Conservation (phyloP, 2,797 vertebrate species). For the Pseudotriccus pelzelni region DNA sequence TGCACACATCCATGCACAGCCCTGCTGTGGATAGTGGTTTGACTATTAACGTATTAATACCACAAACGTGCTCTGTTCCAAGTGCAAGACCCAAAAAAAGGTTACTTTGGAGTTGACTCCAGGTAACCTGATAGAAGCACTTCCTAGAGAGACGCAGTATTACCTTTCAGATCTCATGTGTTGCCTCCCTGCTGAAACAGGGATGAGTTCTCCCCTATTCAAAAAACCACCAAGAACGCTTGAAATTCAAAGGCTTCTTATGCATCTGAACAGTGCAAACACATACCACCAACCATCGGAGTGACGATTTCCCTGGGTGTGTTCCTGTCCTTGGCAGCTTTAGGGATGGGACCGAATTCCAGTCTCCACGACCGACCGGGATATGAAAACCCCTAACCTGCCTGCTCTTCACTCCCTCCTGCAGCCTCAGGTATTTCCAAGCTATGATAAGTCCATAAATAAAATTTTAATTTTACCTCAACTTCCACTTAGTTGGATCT, state of each 20-base stretch:
- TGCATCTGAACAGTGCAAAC: background rate
- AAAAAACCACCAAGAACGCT: background rate
- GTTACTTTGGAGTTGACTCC: background rate
- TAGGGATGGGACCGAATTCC: background rate
- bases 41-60: background rate
- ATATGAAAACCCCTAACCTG: background rate
- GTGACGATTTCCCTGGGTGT: background rate
- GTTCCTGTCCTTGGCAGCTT: background rate
- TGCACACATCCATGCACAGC: background rate
- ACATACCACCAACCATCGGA: rapidly evolving
- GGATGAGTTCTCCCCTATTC: background rate
- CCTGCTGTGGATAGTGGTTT: background rate
- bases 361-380: rapidly evolving
- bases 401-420: background rate
- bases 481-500: background rate
- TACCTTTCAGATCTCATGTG: background rate
- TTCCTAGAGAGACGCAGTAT: background rate
- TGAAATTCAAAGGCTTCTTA: background rate
- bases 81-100: background rate
- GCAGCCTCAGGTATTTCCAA: background rate
- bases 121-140: background rate
- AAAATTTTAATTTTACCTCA: background rate
- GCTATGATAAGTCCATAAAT: background rate
- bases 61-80: background rate
- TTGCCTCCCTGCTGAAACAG: background rate